Evolutionary conservation across 1,140 invertebrate species (phyloP).

Genomic region (Ridgeia piscesae): DNA sequence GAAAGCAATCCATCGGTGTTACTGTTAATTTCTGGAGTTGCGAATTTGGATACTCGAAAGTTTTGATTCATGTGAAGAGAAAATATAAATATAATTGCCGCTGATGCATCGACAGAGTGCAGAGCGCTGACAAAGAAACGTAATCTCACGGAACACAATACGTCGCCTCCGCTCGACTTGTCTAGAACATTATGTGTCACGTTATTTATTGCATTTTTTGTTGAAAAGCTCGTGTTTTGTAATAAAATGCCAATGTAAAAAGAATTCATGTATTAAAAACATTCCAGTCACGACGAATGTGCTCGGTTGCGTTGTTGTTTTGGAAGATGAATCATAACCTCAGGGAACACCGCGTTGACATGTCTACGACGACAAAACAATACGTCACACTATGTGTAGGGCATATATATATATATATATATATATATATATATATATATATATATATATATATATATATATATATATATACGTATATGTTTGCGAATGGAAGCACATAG

Average conservation of each 20-base stretch:
- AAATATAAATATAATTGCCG: background rate
- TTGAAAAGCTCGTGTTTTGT: background rate
- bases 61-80: background rate
- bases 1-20: too few relatives aligned
- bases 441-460: too few relatives aligned
- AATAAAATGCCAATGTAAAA: background rate
- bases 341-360: background rate
- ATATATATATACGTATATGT: too few relatives aligned
- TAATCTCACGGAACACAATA: background rate
- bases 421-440: too few relatives aligned
- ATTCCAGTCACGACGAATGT: background rate
- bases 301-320: background rate
- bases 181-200: background rate
- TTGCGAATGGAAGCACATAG: too few relatives aligned
- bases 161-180: background rate
- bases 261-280: background rate
- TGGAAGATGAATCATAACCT: background rate
- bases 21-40: too few relatives aligned
- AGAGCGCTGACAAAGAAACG: background rate
- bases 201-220: background rate
- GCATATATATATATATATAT: background rate
- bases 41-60: background rate
- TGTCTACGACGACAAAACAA: background rate
- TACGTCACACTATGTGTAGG: background rate
- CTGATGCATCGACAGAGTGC: background rate